Evolutionary conservation across 2,888 invertebrate species (phyloP), one percentile per base, ranked within the genome.

Genomic region (Brenthis ino): DNA sequence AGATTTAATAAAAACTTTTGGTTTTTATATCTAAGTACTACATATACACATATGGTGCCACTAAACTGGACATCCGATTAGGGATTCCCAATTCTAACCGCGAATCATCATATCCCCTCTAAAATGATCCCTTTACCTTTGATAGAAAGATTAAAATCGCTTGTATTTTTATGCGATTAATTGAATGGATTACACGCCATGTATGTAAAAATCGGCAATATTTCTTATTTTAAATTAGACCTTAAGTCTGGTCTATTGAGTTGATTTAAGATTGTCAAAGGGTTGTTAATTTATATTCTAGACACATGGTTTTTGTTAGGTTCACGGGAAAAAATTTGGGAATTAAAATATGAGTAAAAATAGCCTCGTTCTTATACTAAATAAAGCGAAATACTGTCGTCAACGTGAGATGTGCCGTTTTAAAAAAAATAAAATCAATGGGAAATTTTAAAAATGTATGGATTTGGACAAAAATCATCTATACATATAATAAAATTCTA

Each of bases 171-270:
- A 11, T 57, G 12, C 56, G 68, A 72, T 75, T 65, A 66, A 74
- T 72, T 75, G 68, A 71, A 68, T 71, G 68, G 68, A 72, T 74
- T 70, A 71, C 51, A 68, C 51, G 20, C 74, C 70, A 63, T 71
- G 68, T 72, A 65, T 57, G 68, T 61, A 57, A 65, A 68, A 53
- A 28, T 60, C 53, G 11, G 12, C 11, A 33, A 47, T n/a, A 24
- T 5, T 43, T 63, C 2, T 24, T 54, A 58, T 33, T 50, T 16
- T 6, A 72, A 60, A 60, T 64, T 66, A 53, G 47, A 48, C 64
- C 43, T 60, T 68, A 66, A 54, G 0, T 0, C 2, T 14, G 0
- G 2, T 0, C 6, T 47, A 37, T n/a, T 60, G 37, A 28, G 48
- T 6, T 55, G 51, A 51, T 55, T 57, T 55, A 66, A 33, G 2